A percentile compares a stretch with the other conserved stretches of the same genome.
These are phyloP conservation scores for Danio aesculapii DNA, from an alignment of 2,797 vertebrate genomes.

Conservation along the genomic window DNA sequence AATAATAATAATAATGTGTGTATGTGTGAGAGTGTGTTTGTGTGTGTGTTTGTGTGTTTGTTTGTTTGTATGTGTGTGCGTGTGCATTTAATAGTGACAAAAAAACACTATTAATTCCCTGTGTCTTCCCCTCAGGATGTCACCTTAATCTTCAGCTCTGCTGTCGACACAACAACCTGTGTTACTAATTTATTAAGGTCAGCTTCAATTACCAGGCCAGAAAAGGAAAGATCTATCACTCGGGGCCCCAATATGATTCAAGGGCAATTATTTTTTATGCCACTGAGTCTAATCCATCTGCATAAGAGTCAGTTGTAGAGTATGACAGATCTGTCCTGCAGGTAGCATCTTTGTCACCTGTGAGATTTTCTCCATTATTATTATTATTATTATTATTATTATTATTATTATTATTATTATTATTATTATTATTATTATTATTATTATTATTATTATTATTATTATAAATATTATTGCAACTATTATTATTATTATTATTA, in stretches of 20 bases:
- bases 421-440: too few species aligned
- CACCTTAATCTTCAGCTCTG: constrained; percentile 50
- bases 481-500: too few species aligned
- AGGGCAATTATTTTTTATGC: constrained; percentile 64
- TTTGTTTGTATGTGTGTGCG: not conserved
- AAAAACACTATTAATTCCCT: constrained; percentile 43
- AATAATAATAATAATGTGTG: too few species aligned
- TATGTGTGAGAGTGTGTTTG: too few species aligned
- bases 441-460: too few species aligned
- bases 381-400: too few species aligned
- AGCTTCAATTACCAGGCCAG: constrained; percentile 58
- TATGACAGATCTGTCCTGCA: constrained; percentile 62
- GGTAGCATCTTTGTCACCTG: constrained; percentile 51
- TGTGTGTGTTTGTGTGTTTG: too few species aligned
- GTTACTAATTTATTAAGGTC: constrained; percentile 64
- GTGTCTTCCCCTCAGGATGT: constrained; percentile 48
- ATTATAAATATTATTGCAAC: too few species aligned
- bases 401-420: too few species aligned
- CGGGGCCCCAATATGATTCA: constrained; percentile 58
- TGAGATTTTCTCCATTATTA: constrained; percentile 60
- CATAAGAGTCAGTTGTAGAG: constrained; percentile 57
- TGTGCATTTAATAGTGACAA: not conserved
- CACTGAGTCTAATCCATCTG: constrained; percentile 62
- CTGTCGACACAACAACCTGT: constrained; percentile 56
- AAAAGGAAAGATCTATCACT: constrained; percentile 57